A percentile compares a stretch with the other conserved stretches of the same genome.
These are phyloP conservation scores for Adelognathus sp. DNA, from an alignment of 2,888 invertebrate genomes.

Conservation along the genomic window DNA sequence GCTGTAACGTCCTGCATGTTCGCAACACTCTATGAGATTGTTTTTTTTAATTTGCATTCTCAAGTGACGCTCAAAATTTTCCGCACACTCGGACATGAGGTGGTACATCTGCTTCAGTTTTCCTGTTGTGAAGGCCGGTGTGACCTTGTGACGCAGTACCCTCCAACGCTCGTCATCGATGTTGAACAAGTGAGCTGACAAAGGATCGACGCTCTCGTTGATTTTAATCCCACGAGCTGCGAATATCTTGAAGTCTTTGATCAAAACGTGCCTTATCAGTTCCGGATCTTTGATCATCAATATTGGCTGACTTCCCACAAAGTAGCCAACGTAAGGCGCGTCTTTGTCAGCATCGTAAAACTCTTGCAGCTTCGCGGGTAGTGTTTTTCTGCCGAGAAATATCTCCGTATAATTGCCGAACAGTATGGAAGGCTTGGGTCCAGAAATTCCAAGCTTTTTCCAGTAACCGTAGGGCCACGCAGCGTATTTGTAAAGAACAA, in stretches of 20 bases:
- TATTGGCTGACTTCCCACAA: constrained; percentile 73
- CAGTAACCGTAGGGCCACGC: constrained; percentile 52
- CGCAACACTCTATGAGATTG: constrained; percentile 54
- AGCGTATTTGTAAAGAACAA: constrained; percentile 31
- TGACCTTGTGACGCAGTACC: not conserved
- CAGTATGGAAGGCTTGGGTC: constrained; percentile 74
- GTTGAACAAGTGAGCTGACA: constrained; percentile 79
- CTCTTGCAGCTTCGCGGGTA: constrained; percentile 26
- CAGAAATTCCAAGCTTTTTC: constrained; percentile 60
- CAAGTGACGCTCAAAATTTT: constrained; percentile 78
- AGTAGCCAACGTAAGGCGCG: constrained; percentile 78
- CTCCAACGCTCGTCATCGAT: constrained; percentile 75
- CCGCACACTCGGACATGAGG: constrained; percentile 79
- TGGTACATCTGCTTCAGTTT: constrained; percentile 82
- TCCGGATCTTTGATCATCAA: constrained; percentile 78
- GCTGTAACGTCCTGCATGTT: constrained; percentile 72
- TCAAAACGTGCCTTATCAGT: constrained; percentile 76
- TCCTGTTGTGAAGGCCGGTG: constrained; percentile 81
- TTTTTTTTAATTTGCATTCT: constrained; percentile 61
- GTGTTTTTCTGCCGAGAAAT: constrained; percentile 21
- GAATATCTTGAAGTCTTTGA: constrained; percentile 79
- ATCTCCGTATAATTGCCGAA: constrained; percentile 77
- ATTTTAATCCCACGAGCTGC: constrained; percentile 73
- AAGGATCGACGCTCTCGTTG: constrained; percentile 79
- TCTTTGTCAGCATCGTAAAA: constrained; percentile 56